A percentile compares a stretch with the other conserved stretches of the same genome.
phyloP scores from a whole-genome alignment of 2,113 vertebrate species.

The Gnathonemus longibarbis region DNA sequence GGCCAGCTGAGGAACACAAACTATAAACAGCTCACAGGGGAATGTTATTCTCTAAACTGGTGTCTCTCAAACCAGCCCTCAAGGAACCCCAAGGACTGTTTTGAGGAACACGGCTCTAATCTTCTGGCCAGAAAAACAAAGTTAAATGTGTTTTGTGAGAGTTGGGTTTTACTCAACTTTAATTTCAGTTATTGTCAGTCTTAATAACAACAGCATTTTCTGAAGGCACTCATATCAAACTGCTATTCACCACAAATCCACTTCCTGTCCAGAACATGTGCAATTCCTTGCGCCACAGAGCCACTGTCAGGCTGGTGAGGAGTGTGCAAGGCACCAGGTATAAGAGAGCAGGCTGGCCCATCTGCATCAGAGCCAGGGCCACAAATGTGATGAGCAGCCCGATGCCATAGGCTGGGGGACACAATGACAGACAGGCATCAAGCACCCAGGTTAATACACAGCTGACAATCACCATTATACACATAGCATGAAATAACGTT shows the following conservation, averaged over 20 bases:
- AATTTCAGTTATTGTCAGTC: slow-evolving; percentile 64
- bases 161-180: slow-evolving; percentile 78
- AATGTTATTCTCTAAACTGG: not conserved
- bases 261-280: slow-evolving; percentile 92
- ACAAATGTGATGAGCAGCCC: slow-evolving; percentile 93
- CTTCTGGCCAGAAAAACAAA: slow-evolving; percentile 31
- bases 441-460: not conserved
- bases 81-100: not conserved
- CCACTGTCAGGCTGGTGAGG: slow-evolving; percentile 78
- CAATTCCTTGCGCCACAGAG: slow-evolving; percentile 84
- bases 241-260: slow-evolving; percentile 98
- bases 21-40: not conserved
- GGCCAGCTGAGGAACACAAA: not conserved
- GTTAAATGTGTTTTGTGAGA: slow-evolving; percentile 35
- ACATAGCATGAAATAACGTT: not conserved
- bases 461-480: not conserved
- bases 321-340: slow-evolving; percentile 95
- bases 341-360: slow-evolving; percentile 85
- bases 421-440: not conserved
- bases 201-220: slow-evolving; percentile 60
- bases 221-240: slow-evolving; percentile 90
- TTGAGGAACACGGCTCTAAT: not conserved
- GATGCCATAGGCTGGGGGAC: slow-evolving; percentile 76
- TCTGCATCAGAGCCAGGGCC: slow-evolving; percentile 87
- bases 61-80: not conserved